Percentiles rank a stretch among this genome's conserved stretches.
These are phyloP conservation scores for Garra rufa DNA, from an alignment of 2,113 vertebrate genomes.

Conservation along the genomic window DNA sequence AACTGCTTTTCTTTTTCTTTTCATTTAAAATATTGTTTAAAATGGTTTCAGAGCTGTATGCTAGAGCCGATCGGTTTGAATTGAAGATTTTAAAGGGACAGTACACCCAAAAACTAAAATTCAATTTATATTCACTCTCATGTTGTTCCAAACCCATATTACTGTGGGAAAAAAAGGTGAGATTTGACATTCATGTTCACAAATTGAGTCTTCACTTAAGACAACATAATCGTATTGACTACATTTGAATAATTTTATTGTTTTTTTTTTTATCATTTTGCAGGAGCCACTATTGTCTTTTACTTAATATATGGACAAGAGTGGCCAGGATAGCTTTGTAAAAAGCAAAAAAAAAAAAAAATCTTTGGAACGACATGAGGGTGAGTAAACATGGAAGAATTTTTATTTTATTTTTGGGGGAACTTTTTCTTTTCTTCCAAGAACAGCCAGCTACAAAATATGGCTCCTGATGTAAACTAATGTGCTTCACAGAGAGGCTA, in stretches of 20 bases:
- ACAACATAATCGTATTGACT: neutral
- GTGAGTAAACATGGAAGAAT: neutral
- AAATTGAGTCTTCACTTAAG: no score
- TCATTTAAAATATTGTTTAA: neutral
- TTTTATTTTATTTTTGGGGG: neutral
- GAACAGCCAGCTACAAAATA: neutral
- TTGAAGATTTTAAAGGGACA: neutral
- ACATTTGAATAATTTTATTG: neutral
- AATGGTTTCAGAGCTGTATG: neutral
- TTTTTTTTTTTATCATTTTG: neutral
- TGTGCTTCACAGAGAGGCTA: neutral
- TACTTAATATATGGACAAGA: neutral
- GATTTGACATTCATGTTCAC: no score
- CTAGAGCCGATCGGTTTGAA: neutral
- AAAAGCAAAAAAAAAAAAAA: no score
- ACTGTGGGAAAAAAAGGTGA: no score
- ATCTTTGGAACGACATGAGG: neutral
- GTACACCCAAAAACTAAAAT: neutral
- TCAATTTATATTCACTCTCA: neutral
- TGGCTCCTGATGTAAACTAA: constrained; percentile 5
- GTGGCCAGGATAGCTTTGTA: neutral
- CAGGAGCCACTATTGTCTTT: neutral
- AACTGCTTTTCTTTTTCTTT: neutral
- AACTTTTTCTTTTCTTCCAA: neutral
- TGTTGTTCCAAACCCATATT: neutral